These are phyloP conservation scores for Galago senegalensis DNA, from an alignment of 2,797 vertebrate species.

Conservation along the genomic window DNA sequence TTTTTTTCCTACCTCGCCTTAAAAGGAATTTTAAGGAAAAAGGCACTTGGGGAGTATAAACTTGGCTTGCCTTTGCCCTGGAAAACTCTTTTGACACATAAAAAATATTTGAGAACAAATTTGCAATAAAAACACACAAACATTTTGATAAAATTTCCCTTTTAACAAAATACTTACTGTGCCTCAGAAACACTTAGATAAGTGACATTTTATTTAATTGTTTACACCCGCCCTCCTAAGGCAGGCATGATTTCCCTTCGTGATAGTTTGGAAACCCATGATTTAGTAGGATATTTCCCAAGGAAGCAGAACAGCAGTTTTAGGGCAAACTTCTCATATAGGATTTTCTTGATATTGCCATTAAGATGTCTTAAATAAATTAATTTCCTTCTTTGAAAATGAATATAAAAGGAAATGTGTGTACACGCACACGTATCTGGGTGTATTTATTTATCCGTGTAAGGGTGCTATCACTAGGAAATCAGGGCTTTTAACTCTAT, in stretches of 20 bases:
- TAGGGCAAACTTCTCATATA: not conserved
- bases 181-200: not conserved
- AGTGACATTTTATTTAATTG: constrained; percentile 41
- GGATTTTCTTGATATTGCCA: not conserved
- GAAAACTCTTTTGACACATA: not conserved
- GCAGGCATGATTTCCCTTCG: not conserved
- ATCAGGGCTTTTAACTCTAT: not conserved
- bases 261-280: not conserved
- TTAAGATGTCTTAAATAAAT: not conserved
- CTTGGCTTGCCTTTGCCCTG: not conserved
- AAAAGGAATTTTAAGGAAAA: constrained; percentile 5
- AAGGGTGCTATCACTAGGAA: not conserved
- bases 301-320: not conserved
- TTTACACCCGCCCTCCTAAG: not conserved
- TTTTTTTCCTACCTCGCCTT: constrained; percentile 11
- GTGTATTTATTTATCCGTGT: not conserved
- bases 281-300: not conserved
- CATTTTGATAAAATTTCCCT: not conserved
- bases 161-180: not conserved
- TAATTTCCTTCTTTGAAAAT: not conserved
- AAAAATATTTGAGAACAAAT: not conserved
- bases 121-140: not conserved
- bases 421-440: not conserved
- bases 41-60: not conserved
- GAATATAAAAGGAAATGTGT: not conserved